phyloP scores from a whole-genome alignment of 1,140 invertebrate species.

The Drosophila repleta region DNA sequence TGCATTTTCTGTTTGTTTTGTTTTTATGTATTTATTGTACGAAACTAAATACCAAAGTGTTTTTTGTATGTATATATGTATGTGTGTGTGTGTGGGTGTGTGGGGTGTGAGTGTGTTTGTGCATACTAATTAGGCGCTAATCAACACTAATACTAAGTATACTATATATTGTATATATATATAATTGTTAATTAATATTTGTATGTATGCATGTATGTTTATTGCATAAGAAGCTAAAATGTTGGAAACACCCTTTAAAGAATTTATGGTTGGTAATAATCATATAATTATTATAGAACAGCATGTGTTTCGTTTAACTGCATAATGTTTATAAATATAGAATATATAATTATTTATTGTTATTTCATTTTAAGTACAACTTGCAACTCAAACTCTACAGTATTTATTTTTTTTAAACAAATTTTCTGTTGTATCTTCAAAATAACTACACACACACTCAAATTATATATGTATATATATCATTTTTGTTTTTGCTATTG shows the following conservation, averaged over 20 bases:
- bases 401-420: not conserved
- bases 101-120: slow-evolving; percentile 42
- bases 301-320: slow-evolving; percentile 19
- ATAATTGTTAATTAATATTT: slow-evolving; percentile 60
- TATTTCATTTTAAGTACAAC: slow-evolving; percentile 22
- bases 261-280: slow-evolving; percentile 28
- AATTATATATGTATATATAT: slow-evolving; percentile 6
- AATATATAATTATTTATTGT: slow-evolving; percentile 36
- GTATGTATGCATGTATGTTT: slow-evolving; percentile 33
- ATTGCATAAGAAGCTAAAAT: slow-evolving; percentile 73
- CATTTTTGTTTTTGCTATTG: too few relatives aligned
- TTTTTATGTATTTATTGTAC: slow-evolving; percentile 39
- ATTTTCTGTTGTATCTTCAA: slow-evolving; percentile 14
- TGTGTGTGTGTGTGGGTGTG: slow-evolving; percentile 40
- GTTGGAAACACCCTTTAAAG: slow-evolving; percentile 51
- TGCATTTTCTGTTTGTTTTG: slow-evolving; percentile 52
- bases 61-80: slow-evolving; percentile 45
- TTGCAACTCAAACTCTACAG: slow-evolving; percentile 42
- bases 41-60: slow-evolving; percentile 52
- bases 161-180: slow-evolving; percentile 37
- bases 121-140: slow-evolving; percentile 60
- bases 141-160: slow-evolving; percentile 54
- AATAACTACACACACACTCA: slow-evolving; percentile 34
- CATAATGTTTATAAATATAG: slow-evolving; percentile 29
- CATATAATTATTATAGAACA: slow-evolving; percentile 37